Evolutionary conservation across 2,888 invertebrate species (phyloP).

Genomic region (Rhopalosiphum nymphaeae): DNA sequence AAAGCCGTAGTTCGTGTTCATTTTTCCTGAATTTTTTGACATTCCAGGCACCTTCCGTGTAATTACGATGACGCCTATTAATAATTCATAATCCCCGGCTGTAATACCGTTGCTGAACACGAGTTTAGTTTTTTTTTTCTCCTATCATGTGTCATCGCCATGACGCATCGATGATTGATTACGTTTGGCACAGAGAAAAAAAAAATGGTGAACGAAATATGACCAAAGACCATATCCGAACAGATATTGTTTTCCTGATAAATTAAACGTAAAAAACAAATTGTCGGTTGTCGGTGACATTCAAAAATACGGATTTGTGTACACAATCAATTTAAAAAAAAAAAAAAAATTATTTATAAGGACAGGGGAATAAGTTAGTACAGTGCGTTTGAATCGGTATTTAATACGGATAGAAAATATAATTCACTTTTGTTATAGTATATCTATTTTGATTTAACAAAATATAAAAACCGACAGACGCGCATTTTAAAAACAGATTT

Average conservation of each 20-base stretch:
- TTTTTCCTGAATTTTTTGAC: constrained; percentile 62
- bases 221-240: constrained; percentile 37
- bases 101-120: constrained; percentile 58
- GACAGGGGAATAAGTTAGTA: neutral
- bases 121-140: constrained; percentile 51
- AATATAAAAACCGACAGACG: neutral
- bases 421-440: neutral
- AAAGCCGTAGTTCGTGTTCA: constrained; percentile 48
- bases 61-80: constrained; percentile 60
- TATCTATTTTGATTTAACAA: neutral
- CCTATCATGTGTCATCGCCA: constrained; percentile 52
- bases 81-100: constrained; percentile 59
- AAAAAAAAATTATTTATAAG: neutral
- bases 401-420: neutral
- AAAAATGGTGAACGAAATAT: constrained; percentile 38
- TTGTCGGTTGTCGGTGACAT: constrained; percentile 55
- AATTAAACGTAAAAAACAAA: constrained; percentile 52
- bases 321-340: neutral
- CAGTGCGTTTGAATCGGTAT: neutral
- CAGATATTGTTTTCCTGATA: constrained; percentile 54
- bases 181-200: constrained; percentile 38
- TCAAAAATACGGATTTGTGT: constrained; percentile 29
- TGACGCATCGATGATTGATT: constrained; percentile 62
- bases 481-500: neutral
- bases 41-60: constrained; percentile 49